Evolutionary conservation across 2,797 vertebrate species (phyloP).

Genomic region (Staurois parvus): DNA sequence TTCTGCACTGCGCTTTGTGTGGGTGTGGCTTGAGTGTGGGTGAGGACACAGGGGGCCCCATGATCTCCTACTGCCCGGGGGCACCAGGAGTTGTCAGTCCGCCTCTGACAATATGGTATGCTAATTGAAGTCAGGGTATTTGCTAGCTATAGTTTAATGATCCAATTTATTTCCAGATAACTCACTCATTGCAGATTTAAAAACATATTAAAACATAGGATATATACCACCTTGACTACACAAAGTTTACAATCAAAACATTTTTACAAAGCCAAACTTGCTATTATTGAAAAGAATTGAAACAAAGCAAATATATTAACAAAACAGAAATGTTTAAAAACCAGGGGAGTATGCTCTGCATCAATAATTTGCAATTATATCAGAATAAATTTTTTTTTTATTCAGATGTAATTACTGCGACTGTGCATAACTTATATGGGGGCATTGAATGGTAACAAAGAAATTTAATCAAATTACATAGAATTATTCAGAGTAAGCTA

Average conservation of each 20-base stretch:
- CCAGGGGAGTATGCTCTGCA: constrained; percentile 43
- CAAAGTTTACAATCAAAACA: not conserved
- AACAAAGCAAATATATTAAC: constrained; percentile 16
- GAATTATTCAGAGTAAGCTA: constrained; percentile 44
- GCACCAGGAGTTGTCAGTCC: too few relatives aligned
- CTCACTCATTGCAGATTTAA: not conserved
- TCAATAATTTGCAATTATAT: constrained; percentile 53
- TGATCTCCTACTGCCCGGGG: too few relatives aligned
- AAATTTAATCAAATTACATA: constrained; percentile 55
- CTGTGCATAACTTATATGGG: constrained; percentile 47
- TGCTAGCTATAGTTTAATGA: too few relatives aligned
- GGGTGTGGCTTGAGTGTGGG: too few relatives aligned
- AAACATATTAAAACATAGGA: not conserved
- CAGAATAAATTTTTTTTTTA: constrained; percentile 54
- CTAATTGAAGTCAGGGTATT: too few relatives aligned
- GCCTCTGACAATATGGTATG: too few relatives aligned
- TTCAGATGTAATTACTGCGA: constrained; percentile 56
- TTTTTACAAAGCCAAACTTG: constrained; percentile 26
- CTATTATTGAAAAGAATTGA: constrained; percentile 39
- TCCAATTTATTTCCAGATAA: not conserved
- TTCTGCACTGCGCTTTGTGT: too few relatives aligned
- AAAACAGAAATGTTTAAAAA: constrained; percentile 23
- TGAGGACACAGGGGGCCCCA: too few relatives aligned
- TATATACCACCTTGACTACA: too few relatives aligned
- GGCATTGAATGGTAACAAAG: constrained; percentile 57